Evolutionary conservation across 1,140 invertebrate genomes (phyloP), one percentile per base, ranked within the genome.

Genomic region (Atta cephalotes): DNA sequence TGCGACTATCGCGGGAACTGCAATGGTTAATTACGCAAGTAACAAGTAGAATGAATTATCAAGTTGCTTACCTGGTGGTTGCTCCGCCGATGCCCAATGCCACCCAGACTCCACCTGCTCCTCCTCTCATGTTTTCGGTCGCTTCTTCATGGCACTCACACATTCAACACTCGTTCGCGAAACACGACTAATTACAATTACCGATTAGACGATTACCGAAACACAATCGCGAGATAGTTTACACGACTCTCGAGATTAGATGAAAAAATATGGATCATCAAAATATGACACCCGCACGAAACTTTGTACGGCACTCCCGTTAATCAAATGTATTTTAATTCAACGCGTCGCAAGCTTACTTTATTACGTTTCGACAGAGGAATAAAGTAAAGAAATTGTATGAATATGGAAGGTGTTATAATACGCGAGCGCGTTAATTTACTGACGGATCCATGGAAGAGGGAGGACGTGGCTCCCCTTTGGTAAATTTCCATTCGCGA

Each of bases 21-120:
- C 35, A 39, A 39, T 39, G n/a, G 31, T 58, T 74, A 35, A 58
- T 74, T 74, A 74, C n/a, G 12, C 12, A 74, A 58, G 53, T 14
- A 35, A 58, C 53, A 74, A 58, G 65, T 39, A 58, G 58, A 39
- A 56, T 56, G 45, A 56, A 31, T 71, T 21, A 68, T 39, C 14
- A 68, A 68, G n/a, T 68, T 68, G 63, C 31, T 66, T 28, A 66
- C 35, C 31, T 35, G n/a, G 7, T 10, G 4, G 3, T 68, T 39
- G 10, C 10, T 39, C 35, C 35, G 10, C 65, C 31, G 65, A 21
- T 45, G 35, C 65, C 35, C 10, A 35, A 39, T 68, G n/a, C 28
- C 65, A 1, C 35, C 65, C 35, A 4, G n/a, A n/a, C 21, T 21
- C 21, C 21, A 21, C n/a, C 28, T n/a, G 10, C 28, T 68, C 35